These are phyloP conservation scores for Phortica magna DNA, from an alignment of 2,888 invertebrate genomes.

Conservation along the genomic window DNA sequence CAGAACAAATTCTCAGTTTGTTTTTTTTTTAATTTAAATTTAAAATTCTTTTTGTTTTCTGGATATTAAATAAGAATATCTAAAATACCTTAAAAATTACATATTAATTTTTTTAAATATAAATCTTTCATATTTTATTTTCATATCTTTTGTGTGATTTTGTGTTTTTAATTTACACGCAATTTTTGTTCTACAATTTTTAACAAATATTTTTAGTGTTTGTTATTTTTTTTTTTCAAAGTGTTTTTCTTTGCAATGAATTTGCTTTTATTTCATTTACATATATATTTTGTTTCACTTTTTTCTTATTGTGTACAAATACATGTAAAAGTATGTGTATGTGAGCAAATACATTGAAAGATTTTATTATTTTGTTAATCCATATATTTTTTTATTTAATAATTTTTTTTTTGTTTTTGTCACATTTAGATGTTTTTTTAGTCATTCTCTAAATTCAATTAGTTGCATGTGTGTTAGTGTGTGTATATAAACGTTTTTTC, in stretches of 20 bases:
- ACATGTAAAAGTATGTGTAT: slow-evolving; percentile 56
- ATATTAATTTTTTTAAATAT: slow-evolving; percentile 34
- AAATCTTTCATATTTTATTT: neutral
- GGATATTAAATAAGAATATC: slow-evolving; percentile 85
- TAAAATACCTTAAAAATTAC: slow-evolving; percentile 81
- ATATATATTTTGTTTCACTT: slow-evolving; percentile 47
- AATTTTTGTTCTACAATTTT: slow-evolving; percentile 40
- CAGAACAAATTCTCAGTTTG: neutral
- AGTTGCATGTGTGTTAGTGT: slow-evolving; percentile 43
- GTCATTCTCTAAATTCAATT: slow-evolving; percentile 9
- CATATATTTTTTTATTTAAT: slow-evolving; percentile 33
- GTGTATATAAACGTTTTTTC: slow-evolving; percentile 40
- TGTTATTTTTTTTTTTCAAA: slow-evolving; percentile 48
- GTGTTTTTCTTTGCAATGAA: slow-evolving; percentile 50
- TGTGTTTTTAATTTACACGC: slow-evolving; percentile 14
- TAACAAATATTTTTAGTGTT: slow-evolving; percentile 53
- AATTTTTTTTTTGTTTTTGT: slow-evolving; percentile 28
- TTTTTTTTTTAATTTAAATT: slow-evolving; percentile 50
- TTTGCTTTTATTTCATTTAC: slow-evolving; percentile 47
- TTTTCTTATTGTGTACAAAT: slow-evolving; percentile 48
- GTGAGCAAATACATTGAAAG: slow-evolving; percentile 69
- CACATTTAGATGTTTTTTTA: slow-evolving; percentile 3
- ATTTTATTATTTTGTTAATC: no score
- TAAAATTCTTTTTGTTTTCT: slow-evolving; percentile 61
- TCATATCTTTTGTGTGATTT: slow-evolving; percentile 36